Evolutionary conservation across 1,140 invertebrate species (phyloP), one percentile per base, ranked within the genome.

Genomic region (Micrasema minimum): DNA sequence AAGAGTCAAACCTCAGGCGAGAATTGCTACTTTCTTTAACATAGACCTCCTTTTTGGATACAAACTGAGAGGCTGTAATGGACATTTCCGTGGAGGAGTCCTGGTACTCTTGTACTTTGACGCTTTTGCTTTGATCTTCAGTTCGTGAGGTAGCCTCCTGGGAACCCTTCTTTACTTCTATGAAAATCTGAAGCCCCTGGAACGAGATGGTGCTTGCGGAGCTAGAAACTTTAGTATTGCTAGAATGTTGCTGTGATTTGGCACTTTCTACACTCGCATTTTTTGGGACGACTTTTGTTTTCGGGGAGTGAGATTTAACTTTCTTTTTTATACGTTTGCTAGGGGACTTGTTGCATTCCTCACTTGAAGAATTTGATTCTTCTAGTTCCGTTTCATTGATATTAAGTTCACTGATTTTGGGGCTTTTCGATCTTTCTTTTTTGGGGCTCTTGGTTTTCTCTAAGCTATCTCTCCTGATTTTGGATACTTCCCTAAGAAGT

Each of bases 41-140:
- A 35, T 37, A 45, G 1, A 51, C 53, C 35, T 57, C 48, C 50
- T 81, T 85, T 77, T 83, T 81, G 31, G 82, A 80, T 59, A 82
- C 76, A 66, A 38, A 38, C 50, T 66, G 26, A 11, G 72, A 67
- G 14, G 72, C 38, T 55, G 16, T 74, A 12, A 67, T 71, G 12
- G 72, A 75, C 51, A 68, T 62, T 59, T 68, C 66, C 10, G 43
- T 69, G 14, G 72, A 69, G 4, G 61, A 72, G 16, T 71, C 51
- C 11, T 38, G 12, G 20, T 69, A 12, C 48, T 66, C 10, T 16
- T 37, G 31, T 16, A 9, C 31, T 26, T 55, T 64, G 16, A 31
- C 14, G 1, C 37, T 20, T 72, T 69, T 31, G 11, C 12, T 26
- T 48, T 48, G 23, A 16, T 53, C 50, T 22, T 31, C 22, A 14